A percentile compares a stretch with the other conserved stretches of the same genome.
phyloP scores from a whole-genome alignment of 2,888 invertebrate species.

The Apamea anceps region DNA sequence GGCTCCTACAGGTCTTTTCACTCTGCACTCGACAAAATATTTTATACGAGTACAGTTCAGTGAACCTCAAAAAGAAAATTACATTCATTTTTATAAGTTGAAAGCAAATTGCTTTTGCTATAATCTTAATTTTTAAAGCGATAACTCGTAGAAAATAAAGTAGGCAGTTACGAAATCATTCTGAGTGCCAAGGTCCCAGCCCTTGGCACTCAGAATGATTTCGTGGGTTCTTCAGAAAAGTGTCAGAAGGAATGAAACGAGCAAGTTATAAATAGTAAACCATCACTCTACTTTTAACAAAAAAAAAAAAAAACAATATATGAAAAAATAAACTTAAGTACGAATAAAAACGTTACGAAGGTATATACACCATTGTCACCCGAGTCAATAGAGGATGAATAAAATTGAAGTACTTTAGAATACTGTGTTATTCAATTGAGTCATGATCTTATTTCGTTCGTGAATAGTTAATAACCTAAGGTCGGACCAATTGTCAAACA shows the following conservation, averaged over 20 bases:
- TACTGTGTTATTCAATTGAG: not conserved
- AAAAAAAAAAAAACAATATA: not conserved
- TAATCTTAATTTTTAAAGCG: too few species aligned
- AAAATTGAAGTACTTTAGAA: not conserved
- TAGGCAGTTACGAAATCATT: constrained; percentile 7
- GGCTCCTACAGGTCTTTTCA: too few species aligned
- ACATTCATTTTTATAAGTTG: not conserved
- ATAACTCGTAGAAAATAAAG: not conserved
- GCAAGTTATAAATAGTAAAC: not conserved
- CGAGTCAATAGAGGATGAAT: not conserved
- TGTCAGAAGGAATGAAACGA: not conserved
- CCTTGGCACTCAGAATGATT: too few species aligned
- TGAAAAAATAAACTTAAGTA: not conserved
- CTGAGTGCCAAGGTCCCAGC: not conserved
- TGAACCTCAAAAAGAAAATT: not conserved
- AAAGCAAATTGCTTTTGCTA: not conserved
- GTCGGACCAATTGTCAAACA: not conserved
- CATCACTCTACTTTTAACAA: not conserved
- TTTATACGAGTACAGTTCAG: not conserved
- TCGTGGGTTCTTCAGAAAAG: not conserved
- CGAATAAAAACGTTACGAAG: not conserved
- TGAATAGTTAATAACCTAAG: not conserved
- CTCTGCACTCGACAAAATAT: not conserved
- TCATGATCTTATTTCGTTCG: not conserved
- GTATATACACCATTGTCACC: not conserved